phyloP scores from a whole-genome alignment of 2,888 invertebrate species.

The Carpatolechia fugitivella region DNA sequence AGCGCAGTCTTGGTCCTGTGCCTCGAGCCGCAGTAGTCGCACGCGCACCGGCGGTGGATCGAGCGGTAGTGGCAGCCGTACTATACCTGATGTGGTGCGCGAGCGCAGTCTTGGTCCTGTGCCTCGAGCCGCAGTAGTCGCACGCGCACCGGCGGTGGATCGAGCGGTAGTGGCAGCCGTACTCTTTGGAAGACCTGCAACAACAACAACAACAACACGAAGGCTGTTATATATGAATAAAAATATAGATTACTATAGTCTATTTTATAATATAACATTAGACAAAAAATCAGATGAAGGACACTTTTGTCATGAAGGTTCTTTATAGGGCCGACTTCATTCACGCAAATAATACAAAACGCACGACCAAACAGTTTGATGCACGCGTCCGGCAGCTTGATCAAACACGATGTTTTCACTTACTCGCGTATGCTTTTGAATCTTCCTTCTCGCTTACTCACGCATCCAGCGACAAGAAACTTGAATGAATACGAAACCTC shows the following conservation, averaged over 20 bases:
- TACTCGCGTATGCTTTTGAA: too few relatives aligned
- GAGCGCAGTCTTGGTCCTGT: constrained; percentile 33
- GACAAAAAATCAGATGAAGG: too few relatives aligned
- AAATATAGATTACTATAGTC: background rate
- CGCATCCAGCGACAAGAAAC: too few relatives aligned
- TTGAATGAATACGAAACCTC: too few relatives aligned
- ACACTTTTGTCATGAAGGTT: too few relatives aligned
- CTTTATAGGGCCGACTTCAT: too few relatives aligned
- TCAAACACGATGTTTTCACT: too few relatives aligned
- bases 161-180: constrained; percentile 40
- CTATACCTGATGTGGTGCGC: constrained; percentile 47
- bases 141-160: constrained; percentile 40
- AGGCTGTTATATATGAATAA: background rate
- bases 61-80: constrained; percentile 37
- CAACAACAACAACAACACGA: constrained; percentile 31
- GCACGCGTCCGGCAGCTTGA: too few relatives aligned
- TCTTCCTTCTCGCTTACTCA: too few relatives aligned
- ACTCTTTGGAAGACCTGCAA: constrained; percentile 38
- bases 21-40: constrained; percentile 42
- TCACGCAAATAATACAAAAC: too few relatives aligned
- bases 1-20: constrained; percentile 34
- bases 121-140: constrained; percentile 40
- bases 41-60: constrained; percentile 36
- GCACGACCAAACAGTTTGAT: too few relatives aligned
- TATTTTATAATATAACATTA: background rate